Base-by-base conservation (phyloP, 2,113 vertebrate species). In the Sardina pilchardus region DNA sequence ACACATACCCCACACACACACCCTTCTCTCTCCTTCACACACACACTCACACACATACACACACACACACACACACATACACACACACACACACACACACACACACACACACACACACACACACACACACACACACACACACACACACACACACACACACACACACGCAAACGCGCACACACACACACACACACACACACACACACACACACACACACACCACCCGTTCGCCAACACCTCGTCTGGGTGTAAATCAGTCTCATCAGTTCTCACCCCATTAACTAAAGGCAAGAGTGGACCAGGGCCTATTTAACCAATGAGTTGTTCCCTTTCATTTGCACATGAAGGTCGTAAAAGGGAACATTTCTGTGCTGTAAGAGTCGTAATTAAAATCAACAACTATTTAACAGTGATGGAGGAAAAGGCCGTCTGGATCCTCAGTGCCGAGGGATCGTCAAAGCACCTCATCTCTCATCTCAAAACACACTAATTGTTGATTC, bases 181-280 rank as follows among this genome's bases (percentile, higher is more conserved):
- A n/a, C n/a, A n/a, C n/a, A n/a, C n/a, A n/a, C n/a, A n/a, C n/a
- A n/a, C n/a, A n/a, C n/a, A n/a, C n/a, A n/a, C n/a, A n/a, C n/a
- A n/a, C n/a, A n/a, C 95, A 95, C 94, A 95, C 94, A 93, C 93
- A 91, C 89, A 91, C 92, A 93, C 93, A 94, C 94, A 94, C 93
- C 93, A 95, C 95, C 95, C 95, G 95, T 94, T 96, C 95, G 95
- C 94, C 93, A 91, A 94, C 95, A 95, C 95, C 95, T 78, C 94
- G 95, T 95, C 95, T 95, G 95, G 94, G 94, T 96, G 96, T 96
- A 96, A 97, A 97, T 96, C 95, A 96, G 93, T 93, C 94, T 96
- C 96, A 96, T 97, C 95, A 95, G 95, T 96, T 95, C 96, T 96
- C 95, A 96, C 95, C 92, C 95, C 96, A 96, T 97, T 97, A 97